Evolutionary conservation across 2,113 vertebrate genomes (phyloP).

Genomic region (Hypocryptadius cinnamomeus): DNA sequence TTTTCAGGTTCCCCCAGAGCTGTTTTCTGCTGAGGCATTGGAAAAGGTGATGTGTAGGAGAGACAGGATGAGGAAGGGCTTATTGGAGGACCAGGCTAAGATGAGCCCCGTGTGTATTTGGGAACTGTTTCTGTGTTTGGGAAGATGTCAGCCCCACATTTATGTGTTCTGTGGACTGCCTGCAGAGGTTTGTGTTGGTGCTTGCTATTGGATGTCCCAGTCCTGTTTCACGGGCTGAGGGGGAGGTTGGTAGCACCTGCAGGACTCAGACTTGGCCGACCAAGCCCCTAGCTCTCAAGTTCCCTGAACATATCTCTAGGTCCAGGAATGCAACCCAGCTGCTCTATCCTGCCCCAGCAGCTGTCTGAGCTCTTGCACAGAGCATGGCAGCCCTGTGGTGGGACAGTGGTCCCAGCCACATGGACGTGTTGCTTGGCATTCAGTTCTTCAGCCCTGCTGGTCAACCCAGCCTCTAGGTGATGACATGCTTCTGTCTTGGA

Average conservation of each 20-base stretch:
- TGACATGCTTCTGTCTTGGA: background rate
- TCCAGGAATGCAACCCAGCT: background rate
- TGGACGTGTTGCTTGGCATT: background rate
- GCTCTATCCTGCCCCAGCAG: background rate
- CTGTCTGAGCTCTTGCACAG: background rate
- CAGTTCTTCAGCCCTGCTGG: background rate
- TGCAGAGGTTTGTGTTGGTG: background rate
- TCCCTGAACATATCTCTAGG: background rate
- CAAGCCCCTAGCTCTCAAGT: background rate
- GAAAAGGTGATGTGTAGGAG: background rate
- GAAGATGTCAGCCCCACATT: accelerated
- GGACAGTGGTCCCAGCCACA: background rate
- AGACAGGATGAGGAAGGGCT: background rate
- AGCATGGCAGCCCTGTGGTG: background rate
- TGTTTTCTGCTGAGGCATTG: background rate
- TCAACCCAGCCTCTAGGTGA: background rate
- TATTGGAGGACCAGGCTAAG: background rate
- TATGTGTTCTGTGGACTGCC: background rate
- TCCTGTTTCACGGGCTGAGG: background rate
- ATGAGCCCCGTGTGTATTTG: background rate
- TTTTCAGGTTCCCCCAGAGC: background rate
- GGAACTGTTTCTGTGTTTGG: background rate
- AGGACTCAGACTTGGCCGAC: background rate
- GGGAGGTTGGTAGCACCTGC: background rate
- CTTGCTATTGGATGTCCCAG: background rate